Evolutionary conservation across 2,888 invertebrate genomes (phyloP).

Genomic region (Pocota personata): DNA sequence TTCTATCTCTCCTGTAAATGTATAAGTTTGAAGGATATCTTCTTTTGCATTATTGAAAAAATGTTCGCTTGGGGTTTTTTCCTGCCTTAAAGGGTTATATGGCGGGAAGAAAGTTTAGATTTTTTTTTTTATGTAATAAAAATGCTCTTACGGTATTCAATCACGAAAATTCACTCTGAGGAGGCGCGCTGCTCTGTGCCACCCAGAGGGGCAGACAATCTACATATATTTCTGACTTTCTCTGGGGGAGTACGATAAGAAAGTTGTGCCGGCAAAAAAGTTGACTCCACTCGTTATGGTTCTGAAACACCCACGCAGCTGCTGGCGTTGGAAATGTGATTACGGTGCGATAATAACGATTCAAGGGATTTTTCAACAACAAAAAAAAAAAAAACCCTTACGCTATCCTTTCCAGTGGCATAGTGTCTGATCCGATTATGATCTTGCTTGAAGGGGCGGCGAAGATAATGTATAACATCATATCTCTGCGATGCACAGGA

Average conservation of each 20-base stretch:
- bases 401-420: neutral
- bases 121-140: slow-evolving; percentile 34
- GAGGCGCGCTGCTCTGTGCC: neutral
- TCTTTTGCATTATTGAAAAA: slow-evolving; percentile 38
- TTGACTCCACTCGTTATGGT: slow-evolving; percentile 27
- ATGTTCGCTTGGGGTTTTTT: slow-evolving; percentile 9
- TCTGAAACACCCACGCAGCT: slow-evolving; percentile 10
- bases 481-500: slow-evolving; percentile 13
- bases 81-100: neutral
- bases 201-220: slow-evolving; percentile 9
- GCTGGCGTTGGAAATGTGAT: slow-evolving; percentile 19
- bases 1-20: slow-evolving; percentile 18
- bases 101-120: neutral
- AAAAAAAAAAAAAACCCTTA: neutral
- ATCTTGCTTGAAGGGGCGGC: slow-evolving; percentile 5
- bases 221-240: slow-evolving; percentile 3
- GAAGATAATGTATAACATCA: slow-evolving; percentile 42
- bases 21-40: slow-evolving; percentile 25
- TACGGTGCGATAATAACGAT: slow-evolving; percentile 43
- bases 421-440: slow-evolving; percentile 50
- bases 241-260: slow-evolving; percentile 44
- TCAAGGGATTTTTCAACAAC: slow-evolving; percentile 11
- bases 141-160: slow-evolving; percentile 59
- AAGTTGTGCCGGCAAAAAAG: slow-evolving; percentile 43
- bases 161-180: slow-evolving; percentile 36